Evolutionary conservation across 2,888 invertebrate species (phyloP).

Genomic region (Acanthacorydalis orientalis): DNA sequence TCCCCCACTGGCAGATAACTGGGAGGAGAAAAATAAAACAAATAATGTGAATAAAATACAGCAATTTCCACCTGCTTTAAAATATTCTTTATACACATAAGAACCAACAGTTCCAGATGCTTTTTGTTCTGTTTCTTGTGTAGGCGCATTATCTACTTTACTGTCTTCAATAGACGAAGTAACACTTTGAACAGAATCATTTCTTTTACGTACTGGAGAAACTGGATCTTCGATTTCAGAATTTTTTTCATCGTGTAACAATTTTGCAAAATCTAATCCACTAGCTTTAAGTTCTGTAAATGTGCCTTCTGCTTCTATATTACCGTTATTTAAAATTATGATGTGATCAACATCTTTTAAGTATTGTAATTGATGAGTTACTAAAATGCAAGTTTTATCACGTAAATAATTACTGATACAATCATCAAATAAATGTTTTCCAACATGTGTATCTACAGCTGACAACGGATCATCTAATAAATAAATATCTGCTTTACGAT

Average conservation of each 20-base stretch:
- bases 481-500: conserved; percentile 73
- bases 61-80: conserved; percentile 52
- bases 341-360: conserved; percentile 41
- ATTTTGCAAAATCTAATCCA: conserved; percentile 60
- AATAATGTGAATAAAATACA: conserved; percentile 39
- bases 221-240: conserved; percentile 20
- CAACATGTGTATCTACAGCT: conserved; percentile 86
- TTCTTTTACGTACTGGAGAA: conserved; percentile 18
- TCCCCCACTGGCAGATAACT: conserved; percentile 50
- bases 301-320: conserved; percentile 44
- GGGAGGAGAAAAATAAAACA: conserved; percentile 45
- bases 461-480: conserved; percentile 81
- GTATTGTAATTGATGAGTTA: conserved; percentile 61
- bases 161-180: conserved; percentile 26
- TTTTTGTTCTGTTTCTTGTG: conserved; percentile 35
- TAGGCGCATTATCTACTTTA: conserved; percentile 23
- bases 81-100: conserved; percentile 46
- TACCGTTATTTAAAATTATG: conserved; percentile 38
- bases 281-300: conserved; percentile 54
- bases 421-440: conserved; percentile 73
- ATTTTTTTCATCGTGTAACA: conserved; percentile 34
- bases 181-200: conserved; percentile 37
- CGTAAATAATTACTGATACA: conserved; percentile 49
- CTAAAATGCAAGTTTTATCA: conserved; percentile 55
- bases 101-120: conserved; percentile 34